A percentile compares a stretch with the other conserved stretches of the same genome.
Evolutionary conservation across 1,140 invertebrate genomes (phyloP).

Genomic region (Listronotus oregonensis): DNA sequence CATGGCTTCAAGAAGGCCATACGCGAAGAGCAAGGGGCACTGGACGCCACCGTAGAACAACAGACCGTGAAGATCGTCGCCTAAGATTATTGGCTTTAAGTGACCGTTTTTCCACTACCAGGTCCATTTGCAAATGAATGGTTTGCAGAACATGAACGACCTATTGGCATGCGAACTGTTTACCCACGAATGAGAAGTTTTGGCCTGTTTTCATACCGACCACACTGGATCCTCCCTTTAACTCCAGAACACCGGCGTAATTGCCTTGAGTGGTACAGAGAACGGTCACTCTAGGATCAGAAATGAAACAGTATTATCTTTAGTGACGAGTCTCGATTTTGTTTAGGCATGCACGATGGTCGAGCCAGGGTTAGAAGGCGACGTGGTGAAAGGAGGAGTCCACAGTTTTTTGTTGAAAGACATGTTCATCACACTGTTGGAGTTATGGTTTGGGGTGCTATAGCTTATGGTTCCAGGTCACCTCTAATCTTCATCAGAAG

Average conservation of each 20-base stretch:
- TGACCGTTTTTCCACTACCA: constrained; percentile 6
- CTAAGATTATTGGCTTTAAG: constrained; percentile 14
- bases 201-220: constrained; percentile 15
- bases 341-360: constrained; percentile 27
- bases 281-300: constrained; percentile 14
- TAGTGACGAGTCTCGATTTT: constrained; percentile 39
- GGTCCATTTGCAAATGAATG: constrained; percentile 20
- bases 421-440: constrained; percentile 21
- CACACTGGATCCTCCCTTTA: constrained; percentile 17
- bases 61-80: constrained; percentile 8
- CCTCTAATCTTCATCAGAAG: constrained; percentile 26
- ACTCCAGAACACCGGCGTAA: constrained; percentile 15
- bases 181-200: constrained; percentile 23
- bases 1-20: constrained; percentile 24
- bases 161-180: constrained; percentile 17
- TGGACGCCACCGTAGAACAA: constrained; percentile 2
- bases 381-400: constrained; percentile 24
- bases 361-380: constrained; percentile 38
- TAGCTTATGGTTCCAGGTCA: constrained; percentile 5
- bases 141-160: constrained; percentile 22
- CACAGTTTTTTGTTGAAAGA: constrained; percentile 18
- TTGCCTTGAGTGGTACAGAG: constrained; percentile 20
- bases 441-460: constrained; percentile 23
- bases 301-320: constrained; percentile 42
- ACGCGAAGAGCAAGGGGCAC: background rate